These are phyloP conservation scores for Drosophila baimaii DNA, from an alignment of 1,140 invertebrate species.

Conservation along the genomic window DNA sequence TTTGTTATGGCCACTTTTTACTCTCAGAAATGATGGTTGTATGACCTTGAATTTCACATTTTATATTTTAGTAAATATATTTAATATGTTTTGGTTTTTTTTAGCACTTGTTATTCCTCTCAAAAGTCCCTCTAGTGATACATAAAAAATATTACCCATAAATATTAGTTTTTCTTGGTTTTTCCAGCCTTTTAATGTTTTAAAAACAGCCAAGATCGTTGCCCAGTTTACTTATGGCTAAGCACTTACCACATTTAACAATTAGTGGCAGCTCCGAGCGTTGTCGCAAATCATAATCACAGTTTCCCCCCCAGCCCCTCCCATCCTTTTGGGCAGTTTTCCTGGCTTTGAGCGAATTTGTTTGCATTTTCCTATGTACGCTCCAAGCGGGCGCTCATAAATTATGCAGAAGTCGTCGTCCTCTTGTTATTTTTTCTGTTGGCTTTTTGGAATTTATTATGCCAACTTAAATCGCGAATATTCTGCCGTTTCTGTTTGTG, in stretches of 20 bases:
- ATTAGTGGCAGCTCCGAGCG: constrained; percentile 50
- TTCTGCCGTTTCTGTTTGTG: constrained; percentile 27
- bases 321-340: constrained; percentile 30
- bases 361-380: constrained; percentile 32
- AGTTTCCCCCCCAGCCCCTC: constrained; percentile 3
- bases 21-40: no score
- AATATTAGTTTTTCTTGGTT: background rate
- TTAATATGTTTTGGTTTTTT: background rate
- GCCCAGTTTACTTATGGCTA: constrained; percentile 7
- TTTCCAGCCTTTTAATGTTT: background rate
- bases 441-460: constrained; percentile 57
- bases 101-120: background rate
- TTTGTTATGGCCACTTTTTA: background rate
- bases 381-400: constrained; percentile 43
- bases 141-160: background rate
- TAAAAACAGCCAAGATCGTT: background rate
- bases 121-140: background rate
- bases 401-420: constrained; percentile 64
- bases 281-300: constrained; percentile 49
- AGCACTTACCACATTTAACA: constrained; percentile 57
- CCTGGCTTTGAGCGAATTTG: constrained; percentile 17
- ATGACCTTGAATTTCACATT: background rate
- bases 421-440: constrained; percentile 19
- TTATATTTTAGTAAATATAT: background rate
- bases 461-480: constrained; percentile 56